phyloP scores from a whole-genome alignment of 2,113 vertebrate genomes.

The Mormyrus iriodes region DNA sequence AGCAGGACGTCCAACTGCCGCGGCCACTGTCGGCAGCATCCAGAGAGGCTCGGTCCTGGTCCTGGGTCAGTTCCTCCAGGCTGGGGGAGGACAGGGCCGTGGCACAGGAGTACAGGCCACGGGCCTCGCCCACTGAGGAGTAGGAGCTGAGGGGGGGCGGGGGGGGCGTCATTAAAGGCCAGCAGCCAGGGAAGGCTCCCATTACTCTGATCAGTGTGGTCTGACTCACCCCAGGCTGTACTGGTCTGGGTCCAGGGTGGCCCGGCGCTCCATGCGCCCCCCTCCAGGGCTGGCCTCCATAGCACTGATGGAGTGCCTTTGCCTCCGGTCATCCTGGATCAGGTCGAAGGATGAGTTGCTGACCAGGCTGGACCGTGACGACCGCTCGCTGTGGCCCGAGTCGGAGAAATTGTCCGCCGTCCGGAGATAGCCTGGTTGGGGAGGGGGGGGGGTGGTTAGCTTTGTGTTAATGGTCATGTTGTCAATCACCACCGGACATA shows the following conservation, averaged over 20 bases:
- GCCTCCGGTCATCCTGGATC: slow-evolving; percentile 80
- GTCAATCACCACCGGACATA: background rate
- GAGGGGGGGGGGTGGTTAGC: background rate
- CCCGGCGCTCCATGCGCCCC: slow-evolving; percentile 76
- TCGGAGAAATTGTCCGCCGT: slow-evolving; percentile 87
- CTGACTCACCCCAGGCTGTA: slow-evolving; percentile 82
- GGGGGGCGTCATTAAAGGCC: background rate
- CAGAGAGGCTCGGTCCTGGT: slow-evolving; percentile 89
- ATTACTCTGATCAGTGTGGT: background rate
- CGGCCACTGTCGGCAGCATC: slow-evolving; percentile 95
- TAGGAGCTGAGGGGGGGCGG: slow-evolving; percentile 65
- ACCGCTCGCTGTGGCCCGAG: slow-evolving; percentile 94
- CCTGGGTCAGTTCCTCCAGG: slow-evolving; percentile 90
- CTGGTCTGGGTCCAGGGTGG: slow-evolving; percentile 82
- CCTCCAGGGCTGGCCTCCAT: slow-evolving; percentile 73
- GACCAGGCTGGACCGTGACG: slow-evolving; percentile 91
- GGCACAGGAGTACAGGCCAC: slow-evolving; percentile 77
- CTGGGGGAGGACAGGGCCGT: slow-evolving; percentile 89
- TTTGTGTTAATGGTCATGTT: background rate
- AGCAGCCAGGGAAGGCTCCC: background rate
- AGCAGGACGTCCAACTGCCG: slow-evolving; percentile 97
- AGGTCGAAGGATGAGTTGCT: slow-evolving; percentile 96
- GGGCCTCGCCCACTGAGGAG: slow-evolving; percentile 78
- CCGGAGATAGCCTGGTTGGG: slow-evolving; percentile 74
- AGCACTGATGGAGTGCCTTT: slow-evolving; percentile 78